These are phyloP conservation scores for Brachionichthys hirsutus DNA, from an alignment of 2,113 vertebrate genomes.

Conservation along the genomic window DNA sequence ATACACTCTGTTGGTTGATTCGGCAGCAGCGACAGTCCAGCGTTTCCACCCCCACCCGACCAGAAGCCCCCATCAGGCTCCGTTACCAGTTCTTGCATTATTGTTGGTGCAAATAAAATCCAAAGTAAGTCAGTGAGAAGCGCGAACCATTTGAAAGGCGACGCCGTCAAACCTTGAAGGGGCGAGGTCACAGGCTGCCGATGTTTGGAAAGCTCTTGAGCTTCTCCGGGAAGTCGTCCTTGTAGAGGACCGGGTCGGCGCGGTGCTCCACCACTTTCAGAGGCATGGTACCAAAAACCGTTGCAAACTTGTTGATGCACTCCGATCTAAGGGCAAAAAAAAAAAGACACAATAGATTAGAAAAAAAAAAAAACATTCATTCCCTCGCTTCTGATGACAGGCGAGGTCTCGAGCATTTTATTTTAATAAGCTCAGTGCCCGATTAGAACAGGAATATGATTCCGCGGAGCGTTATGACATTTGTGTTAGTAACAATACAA, in stretches of 20 bases:
- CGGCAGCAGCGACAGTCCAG: constrained; percentile 41
- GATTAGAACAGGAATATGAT: too few relatives aligned
- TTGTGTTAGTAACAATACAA: too few relatives aligned
- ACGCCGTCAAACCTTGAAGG: not conserved
- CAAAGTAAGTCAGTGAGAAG: constrained; percentile 3
- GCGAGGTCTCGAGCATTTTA: too few relatives aligned
- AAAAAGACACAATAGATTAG: constrained; percentile 8
- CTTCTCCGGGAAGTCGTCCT: constrained; percentile 98
- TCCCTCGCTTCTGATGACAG: too few relatives aligned
- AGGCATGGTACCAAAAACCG: constrained; percentile 96
- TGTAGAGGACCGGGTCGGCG: constrained; percentile 95
- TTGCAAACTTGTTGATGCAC: constrained; percentile 99
- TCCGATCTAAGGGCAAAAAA: constrained; percentile 82
- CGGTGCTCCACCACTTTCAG: constrained; percentile 98
- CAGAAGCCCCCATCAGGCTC: constrained; percentile 1
- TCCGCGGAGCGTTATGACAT: too few relatives aligned
- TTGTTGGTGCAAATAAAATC: not conserved
- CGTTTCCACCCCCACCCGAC: not conserved
- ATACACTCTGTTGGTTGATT: constrained; percentile 50
- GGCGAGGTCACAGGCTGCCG: constrained; percentile 85
- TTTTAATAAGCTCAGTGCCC: too few relatives aligned
- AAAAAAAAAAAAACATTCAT: too few relatives aligned
- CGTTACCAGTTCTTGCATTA: not conserved
- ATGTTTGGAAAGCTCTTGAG: constrained; percentile 99
- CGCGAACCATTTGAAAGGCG: not conserved